Conservation (phyloP, 23 tunicate species). For the Ascidia mentula region DNA sequence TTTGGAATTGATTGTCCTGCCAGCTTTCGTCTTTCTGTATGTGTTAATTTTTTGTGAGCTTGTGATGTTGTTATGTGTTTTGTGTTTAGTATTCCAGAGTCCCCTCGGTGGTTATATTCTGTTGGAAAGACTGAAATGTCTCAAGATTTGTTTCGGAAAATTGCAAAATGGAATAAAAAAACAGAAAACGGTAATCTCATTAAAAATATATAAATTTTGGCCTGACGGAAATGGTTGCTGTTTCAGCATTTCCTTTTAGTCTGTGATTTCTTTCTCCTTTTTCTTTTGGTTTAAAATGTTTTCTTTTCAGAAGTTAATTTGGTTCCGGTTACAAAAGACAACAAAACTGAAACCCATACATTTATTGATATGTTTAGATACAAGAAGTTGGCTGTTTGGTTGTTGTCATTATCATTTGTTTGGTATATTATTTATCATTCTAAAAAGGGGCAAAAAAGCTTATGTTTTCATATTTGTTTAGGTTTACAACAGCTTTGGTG, state of each 20-base stretch:
- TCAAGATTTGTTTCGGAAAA: conserved; percentile 35
- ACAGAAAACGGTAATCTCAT: conserved; percentile 15
- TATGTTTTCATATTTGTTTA: conserved; percentile 9
- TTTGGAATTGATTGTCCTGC: conserved; percentile 3
- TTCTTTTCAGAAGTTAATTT: conserved; percentile 9
- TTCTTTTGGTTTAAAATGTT: no score
- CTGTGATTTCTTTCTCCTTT: no score
- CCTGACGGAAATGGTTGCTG: no score
- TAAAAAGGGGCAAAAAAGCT: background rate
- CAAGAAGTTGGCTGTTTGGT: conserved; percentile 43
- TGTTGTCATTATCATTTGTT: conserved; percentile 23
- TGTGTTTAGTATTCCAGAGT: conserved; percentile 76
- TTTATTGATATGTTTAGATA: conserved; percentile 50
- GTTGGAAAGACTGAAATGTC: conserved; percentile 61
- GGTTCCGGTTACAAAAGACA: conserved; percentile 11
- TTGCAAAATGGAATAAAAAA: conserved; percentile 69
- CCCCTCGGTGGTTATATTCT: conserved; percentile 88
- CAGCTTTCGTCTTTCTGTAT: conserved; percentile 44
- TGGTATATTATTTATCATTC: conserved; percentile 34
- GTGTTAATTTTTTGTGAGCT: conserved; percentile 8
- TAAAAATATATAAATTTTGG: background rate
- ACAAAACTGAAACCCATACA: conserved; percentile 38
- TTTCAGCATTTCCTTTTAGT: no score
- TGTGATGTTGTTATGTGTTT: background rate
- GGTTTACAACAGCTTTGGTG: conserved; percentile 62